A percentile compares a stretch with the other conserved stretches of the same genome.
These are phyloP conservation scores for Drosophila barbarae DNA, from an alignment of 2,888 invertebrate genomes.

Conservation along the genomic window DNA sequence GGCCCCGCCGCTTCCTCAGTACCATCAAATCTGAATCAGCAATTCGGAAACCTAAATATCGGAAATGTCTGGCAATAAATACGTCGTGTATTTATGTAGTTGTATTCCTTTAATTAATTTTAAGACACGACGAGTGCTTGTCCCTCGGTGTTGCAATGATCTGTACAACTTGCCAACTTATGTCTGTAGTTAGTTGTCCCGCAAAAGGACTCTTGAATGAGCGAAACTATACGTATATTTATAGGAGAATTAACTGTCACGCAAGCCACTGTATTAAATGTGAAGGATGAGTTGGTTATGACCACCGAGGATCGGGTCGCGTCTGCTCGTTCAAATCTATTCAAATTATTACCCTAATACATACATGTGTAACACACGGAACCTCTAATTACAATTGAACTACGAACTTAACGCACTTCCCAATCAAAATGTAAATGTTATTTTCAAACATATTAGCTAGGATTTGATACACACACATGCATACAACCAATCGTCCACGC, in stretches of 20 bases:
- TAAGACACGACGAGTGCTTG: slow-evolving; percentile 33
- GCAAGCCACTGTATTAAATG: slow-evolving; percentile 34
- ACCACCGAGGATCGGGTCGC: slow-evolving; percentile 24
- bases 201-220: slow-evolving; percentile 5
- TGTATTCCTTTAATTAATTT: slow-evolving; percentile 43
- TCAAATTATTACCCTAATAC: slow-evolving; percentile 30
- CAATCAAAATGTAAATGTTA: slow-evolving; percentile 38
- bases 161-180: slow-evolving; percentile 35
- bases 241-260: slow-evolving; percentile 58
- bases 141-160: slow-evolving; percentile 37
- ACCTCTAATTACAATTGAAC: slow-evolving; percentile 35
- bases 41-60: slow-evolving; percentile 80
- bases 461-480: slow-evolving; percentile 29
- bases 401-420: slow-evolving; percentile 35
- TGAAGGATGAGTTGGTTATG: slow-evolving; percentile 10
- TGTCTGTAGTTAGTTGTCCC: slow-evolving; percentile 42
- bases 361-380: slow-evolving; percentile 32
- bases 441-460: slow-evolving; percentile 34
- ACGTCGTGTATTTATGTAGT: slow-evolving; percentile 32
- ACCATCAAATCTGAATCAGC: slow-evolving; percentile 78
- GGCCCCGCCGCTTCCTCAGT: slow-evolving; percentile 60
- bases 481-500: slow-evolving; percentile 35
- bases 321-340: slow-evolving; percentile 43
- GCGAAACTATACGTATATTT: slow-evolving; percentile 48
- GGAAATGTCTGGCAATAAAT: slow-evolving; percentile 80